Evolutionary conservation across 2,888 invertebrate genomes (phyloP), one percentile per base, ranked within the genome.

Genomic region (Xestia sexstrigata): DNA sequence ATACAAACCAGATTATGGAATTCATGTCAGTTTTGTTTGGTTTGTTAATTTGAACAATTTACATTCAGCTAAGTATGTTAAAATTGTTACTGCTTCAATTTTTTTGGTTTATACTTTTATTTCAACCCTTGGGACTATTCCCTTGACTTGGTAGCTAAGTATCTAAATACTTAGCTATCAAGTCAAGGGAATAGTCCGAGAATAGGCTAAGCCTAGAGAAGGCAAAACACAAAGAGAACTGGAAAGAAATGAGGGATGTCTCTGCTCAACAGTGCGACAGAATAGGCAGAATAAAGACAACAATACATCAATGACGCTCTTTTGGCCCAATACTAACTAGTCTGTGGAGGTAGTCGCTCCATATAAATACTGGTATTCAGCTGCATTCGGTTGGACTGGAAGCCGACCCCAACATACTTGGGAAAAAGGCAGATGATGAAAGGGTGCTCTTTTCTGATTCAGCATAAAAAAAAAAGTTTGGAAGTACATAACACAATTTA

Each of bases 31-130:
- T 42, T 70, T 42, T 39, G 20, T 65, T 69, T 63, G 11, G 23
- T 63, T 52, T 0, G 9, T 62, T 77, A 35, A 63, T 39, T 69
- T 7, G 15, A 55, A 47, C 35, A 30, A 49, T 75, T 75, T 52
- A 17, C 2, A 55, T 47, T 55, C 30, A 45, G n/a, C 4, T 15
- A n/a, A n/a, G n/a, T n/a, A 5, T 39, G 26, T 58, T 26, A 1
- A 26, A 11, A 45, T 30, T 42, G 9, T 49, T 15, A 20, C 7
- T 3, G 39, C 20, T 55, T n/a, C 9, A 1, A 52, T 35, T 45
- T 6, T 1, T 75, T 52, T 20, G 9, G n/a, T 6, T n/a, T n/a
- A n/a, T n/a, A n/a, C n/a, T n/a, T n/a, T n/a, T n/a, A n/a, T n/a
- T n/a, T n/a, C n/a, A n/a, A n/a, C n/a, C n/a, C 35, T 35, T 39